Percentiles rank a stretch among this genome's conserved stretches.
These are phyloP conservation scores for Atrina japonica DNA, from an alignment of 2,888 invertebrate species.

Conservation along the genomic window DNA sequence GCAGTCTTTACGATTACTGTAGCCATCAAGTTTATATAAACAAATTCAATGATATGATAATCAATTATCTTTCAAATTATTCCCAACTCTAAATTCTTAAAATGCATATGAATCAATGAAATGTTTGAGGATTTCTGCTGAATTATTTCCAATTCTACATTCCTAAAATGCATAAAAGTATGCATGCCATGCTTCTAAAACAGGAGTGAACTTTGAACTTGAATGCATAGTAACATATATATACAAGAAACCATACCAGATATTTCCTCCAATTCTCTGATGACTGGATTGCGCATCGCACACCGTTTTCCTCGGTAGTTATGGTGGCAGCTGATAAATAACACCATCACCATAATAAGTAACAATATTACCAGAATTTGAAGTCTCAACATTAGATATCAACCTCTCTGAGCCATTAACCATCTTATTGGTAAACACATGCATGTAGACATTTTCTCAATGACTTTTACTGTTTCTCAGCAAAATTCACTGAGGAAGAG, in stretches of 20 bases:
- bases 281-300: slow-evolving; percentile 10
- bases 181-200: slow-evolving; percentile 34
- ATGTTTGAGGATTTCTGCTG: no score
- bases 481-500: not conserved
- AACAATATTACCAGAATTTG: not conserved
- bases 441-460: no score
- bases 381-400: not conserved
- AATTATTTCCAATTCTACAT: no score
- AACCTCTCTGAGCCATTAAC: not conserved
- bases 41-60: no score
- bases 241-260: slow-evolving; percentile 23
- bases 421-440: no score
- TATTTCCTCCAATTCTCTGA: slow-evolving; percentile 11
- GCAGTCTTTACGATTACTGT: no score
- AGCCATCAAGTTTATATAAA: no score
- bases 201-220: slow-evolving; percentile 29
- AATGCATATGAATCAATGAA: no score
- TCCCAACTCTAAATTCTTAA: no score
- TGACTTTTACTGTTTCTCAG: not conserved
- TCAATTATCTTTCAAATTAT: no score
- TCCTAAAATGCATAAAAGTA: slow-evolving; percentile 17
- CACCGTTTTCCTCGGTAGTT: slow-evolving; percentile 21
- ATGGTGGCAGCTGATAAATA: slow-evolving; percentile 23
- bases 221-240: slow-evolving; percentile 35
- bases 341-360: slow-evolving; percentile 22